Evolutionary conservation across 1,140 invertebrate genomes (phyloP), one percentile per base, ranked within the genome.

Genomic region (Plectrocnemia conspersa): DNA sequence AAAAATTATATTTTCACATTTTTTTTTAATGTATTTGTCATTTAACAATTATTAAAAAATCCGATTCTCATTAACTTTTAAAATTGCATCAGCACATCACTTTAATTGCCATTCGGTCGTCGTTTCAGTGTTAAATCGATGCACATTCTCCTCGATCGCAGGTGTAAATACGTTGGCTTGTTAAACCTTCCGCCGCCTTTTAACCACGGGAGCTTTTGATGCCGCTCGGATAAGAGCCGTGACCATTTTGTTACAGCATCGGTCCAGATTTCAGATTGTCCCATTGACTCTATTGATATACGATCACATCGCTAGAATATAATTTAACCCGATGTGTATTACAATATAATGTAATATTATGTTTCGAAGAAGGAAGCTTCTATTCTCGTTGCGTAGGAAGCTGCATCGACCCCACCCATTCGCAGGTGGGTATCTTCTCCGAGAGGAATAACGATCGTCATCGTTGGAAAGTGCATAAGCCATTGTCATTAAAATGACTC

Each of bases 241-340:
- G 47, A 50, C 47, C 47, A 19, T 50, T 50, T 50, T 50, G 47
- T 50, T 50, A 27, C 47, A 15, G 47, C 40, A 50, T 50, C 47
- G 47, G 27, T 50, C 18, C 4, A n/a, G 33, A 50, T 38, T 15
- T 32, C 21, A 50, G 33, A 50, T 38, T 50, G n/a, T 9, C n/a
- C 27, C 27, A 7, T 29, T n/a, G 27, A n/a, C 27, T 29, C 27
- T 7, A 29, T 29, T 29, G n/a, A 29, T 29, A 29, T 29, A 7
- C 27, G 27, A 29, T 7, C 27, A n/a, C 7, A n/a, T 29, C 27
- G n/a, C n/a, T 29, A 7, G 5, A 16, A 45, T 2, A 40, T 40
- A 13, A 40, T 13, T 40, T 22, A 11, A 16, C 42, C 23, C 16
- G 21, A 45, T 45, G 19, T 35, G 11, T 29, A 29, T 29, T 29